A percentile compares a stretch with the other conserved stretches of the same genome.
These are phyloP conservation scores for Pyrgilauda ruficollis DNA, from an alignment of 2,113 vertebrate species.

Conservation along the genomic window DNA sequence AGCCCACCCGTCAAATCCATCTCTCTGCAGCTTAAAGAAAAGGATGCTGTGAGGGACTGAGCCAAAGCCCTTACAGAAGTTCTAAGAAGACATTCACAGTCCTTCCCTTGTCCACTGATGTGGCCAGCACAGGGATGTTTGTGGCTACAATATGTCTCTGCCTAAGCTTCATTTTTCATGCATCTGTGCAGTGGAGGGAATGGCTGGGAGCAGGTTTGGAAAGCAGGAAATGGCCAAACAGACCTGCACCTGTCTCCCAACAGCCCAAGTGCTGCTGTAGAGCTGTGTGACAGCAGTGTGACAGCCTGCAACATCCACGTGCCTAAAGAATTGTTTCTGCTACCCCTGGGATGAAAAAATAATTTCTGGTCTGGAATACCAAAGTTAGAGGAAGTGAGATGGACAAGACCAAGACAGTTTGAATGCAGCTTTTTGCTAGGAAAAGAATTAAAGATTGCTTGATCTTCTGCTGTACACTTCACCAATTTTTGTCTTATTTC, in stretches of 20 bases:
- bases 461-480: neutral
- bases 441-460: neutral
- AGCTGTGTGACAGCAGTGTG: neutral
- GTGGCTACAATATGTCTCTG: neutral
- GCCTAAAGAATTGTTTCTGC: neutral
- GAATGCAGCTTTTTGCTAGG: neutral
- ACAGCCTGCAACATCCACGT: neutral
- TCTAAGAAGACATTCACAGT: neutral
- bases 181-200: neutral
- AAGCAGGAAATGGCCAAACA: neutral
- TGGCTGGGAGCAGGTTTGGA: neutral
- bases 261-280: neutral
- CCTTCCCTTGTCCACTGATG: neutral
- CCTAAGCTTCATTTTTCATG: neutral
- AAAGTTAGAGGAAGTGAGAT: slow-evolving; percentile 52
- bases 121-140: neutral
- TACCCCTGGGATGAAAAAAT: slow-evolving; percentile 67
- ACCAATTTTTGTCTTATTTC: neutral
- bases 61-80: neutral
- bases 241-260: neutral
- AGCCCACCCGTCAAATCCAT: neutral
- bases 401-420: slow-evolving; percentile 45
- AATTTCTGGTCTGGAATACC: slow-evolving; percentile 68
- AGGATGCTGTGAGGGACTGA: neutral
- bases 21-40: neutral